Conservation (phyloP, 2,888 invertebrate genomes). For the Sphinx pinastri region DNA sequence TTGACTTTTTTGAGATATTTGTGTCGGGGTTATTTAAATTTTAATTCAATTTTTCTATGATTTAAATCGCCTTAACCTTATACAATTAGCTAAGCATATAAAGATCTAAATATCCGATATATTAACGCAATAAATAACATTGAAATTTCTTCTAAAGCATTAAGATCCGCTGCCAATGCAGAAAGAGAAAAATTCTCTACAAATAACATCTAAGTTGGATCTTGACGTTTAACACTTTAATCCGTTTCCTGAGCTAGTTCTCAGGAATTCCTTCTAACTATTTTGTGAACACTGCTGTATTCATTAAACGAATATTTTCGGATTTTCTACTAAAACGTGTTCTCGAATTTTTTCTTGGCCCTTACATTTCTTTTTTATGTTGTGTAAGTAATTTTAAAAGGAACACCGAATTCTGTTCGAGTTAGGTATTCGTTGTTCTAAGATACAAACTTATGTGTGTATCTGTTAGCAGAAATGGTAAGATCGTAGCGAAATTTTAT, state of each 20-base stretch:
- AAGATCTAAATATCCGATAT: too few relatives aligned
- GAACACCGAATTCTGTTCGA: neutral
- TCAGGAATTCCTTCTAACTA: slow-evolving; percentile 14
- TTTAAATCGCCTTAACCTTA: too few relatives aligned
- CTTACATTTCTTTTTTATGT: slow-evolving; percentile 2
- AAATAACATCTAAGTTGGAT: slow-evolving; percentile 17
- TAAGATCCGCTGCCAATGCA: too few relatives aligned
- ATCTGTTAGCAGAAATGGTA: too few relatives aligned
- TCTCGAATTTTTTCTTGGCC: neutral
- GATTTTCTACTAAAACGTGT: neutral
- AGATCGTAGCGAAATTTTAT: too few relatives aligned
- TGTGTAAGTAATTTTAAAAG: neutral
- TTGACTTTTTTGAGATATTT: too few relatives aligned
- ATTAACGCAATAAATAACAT: too few relatives aligned
- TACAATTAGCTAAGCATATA: too few relatives aligned
- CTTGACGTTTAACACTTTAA: slow-evolving; percentile 13
- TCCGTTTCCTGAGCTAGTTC: slow-evolving; percentile 12
- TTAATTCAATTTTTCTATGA: too few relatives aligned
- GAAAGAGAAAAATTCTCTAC: neutral
- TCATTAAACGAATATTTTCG: slow-evolving; percentile 13
- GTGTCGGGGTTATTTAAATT: too few relatives aligned
- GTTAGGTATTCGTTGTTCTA: neutral
- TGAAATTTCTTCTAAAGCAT: too few relatives aligned
- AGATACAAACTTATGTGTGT: too few relatives aligned
- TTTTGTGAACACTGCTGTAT: slow-evolving; percentile 17